Conservation (phyloP, 2,797 vertebrate species). For the Natrix natrix region DNA sequence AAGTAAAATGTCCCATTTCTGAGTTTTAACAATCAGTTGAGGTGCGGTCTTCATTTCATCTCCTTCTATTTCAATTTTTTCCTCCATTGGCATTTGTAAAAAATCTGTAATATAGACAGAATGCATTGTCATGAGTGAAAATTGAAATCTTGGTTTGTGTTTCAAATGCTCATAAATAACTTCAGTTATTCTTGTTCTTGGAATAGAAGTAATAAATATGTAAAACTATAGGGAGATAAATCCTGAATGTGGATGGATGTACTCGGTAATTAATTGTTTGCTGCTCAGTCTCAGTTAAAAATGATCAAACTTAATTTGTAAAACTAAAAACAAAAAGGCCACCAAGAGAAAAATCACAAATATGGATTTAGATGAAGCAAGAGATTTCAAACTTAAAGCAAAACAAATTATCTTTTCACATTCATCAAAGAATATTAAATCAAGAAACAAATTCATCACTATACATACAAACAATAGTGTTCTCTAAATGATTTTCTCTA, state of each 20-base stretch:
- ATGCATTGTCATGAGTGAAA: not conserved
- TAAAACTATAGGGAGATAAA: not conserved
- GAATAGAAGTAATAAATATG: not conserved
- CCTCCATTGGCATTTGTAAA: not conserved
- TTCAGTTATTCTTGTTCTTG: not conserved
- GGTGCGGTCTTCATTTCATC: not conserved
- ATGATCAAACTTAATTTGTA: not conserved
- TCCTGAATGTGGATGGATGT: not conserved
- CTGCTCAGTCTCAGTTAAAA: not conserved
- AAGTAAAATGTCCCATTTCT: not conserved
- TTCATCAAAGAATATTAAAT: conserved; percentile 34
- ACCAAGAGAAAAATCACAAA: not conserved
- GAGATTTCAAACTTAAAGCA: not conserved
- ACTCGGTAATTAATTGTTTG: not conserved
- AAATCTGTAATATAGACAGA: not conserved
- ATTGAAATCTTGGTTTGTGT: not conserved
- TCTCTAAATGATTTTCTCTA: not conserved
- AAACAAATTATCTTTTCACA: not conserved
- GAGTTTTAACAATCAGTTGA: not conserved
- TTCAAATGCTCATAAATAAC: not conserved
- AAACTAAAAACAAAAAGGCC: not conserved
- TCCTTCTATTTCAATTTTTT: not conserved
- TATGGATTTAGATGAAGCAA: not conserved
- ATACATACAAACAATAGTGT: conserved; percentile 1
- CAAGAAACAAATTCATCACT: not conserved